Evolutionary conservation across 2,888 invertebrate species (phyloP), one percentile per base, ranked within the genome.

Genomic region (Ganaspis brasiliensis): DNA sequence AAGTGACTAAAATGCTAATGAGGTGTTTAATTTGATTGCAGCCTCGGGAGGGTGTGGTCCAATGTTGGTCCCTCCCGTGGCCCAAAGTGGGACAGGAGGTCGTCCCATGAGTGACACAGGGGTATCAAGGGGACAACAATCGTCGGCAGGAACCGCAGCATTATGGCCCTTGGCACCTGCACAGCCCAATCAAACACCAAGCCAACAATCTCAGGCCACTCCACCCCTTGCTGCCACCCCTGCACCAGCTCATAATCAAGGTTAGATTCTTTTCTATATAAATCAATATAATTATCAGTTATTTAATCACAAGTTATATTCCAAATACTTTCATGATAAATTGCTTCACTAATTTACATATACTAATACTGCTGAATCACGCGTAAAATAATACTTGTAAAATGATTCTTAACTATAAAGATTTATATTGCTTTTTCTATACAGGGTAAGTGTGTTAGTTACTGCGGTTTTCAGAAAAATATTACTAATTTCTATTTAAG

Each of bases 101-200:
- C 90, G 90, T 84, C 87, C 89, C 84, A 87, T 88, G 78, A 89
- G 88, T 78, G 90, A 89, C 81, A 79, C 87, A 91, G 90, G 92
- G 91, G 87, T 91, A 87, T 83, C 88, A 91, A 85, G 93, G 92
- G 92, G 86, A 82, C 87, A 88, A 79, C 89, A 88, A 75, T 85
- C 88, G 80, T 86, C 89, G 83, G 87, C 87, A 80, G 86, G 88
- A 77, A 84, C 87, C 78, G 86, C 89, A 78, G 85, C 90, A 91
- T 92, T 91, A 87, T 93, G 91, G 93, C 92, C 89, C 90, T 91
- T 90, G 76, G 89, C 91, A 82, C 90, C 91, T 86, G 88, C 89
- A 61, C 93, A 92, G 82, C 91, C 92, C 83, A 89, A 85, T 87
- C 88, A 89, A 77, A 75, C 88, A 73, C 81, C 87, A 76, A 87